Conservation (phyloP, 1,140 invertebrate species). For the Oreohelix idahoensis region DNA sequence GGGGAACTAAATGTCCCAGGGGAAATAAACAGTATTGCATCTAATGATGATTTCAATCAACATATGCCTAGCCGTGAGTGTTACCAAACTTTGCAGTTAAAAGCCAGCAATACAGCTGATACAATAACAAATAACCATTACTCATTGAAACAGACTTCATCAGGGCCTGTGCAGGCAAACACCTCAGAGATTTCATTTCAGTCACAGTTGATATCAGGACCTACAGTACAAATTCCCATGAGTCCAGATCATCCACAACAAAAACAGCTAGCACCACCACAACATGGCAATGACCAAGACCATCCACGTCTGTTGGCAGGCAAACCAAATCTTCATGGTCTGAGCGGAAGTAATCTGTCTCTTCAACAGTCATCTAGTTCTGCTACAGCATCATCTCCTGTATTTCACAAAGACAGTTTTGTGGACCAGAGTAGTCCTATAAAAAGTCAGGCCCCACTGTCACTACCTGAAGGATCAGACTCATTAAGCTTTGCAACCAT, state of each 20-base stretch:
- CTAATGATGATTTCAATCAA: conserved; percentile 30
- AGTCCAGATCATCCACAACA: neutral
- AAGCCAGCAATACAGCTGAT: neutral
- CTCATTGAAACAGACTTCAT: neutral
- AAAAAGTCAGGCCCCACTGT: conserved; percentile 43
- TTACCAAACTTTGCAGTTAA: neutral
- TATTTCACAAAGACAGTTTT: conserved; percentile 55
- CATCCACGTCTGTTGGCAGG: conserved; percentile 16
- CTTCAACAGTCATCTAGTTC: conserved; percentile 34
- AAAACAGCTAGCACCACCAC: neutral
- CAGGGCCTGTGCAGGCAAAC: neutral
- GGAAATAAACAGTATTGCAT: neutral
- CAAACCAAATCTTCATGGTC: neutral
- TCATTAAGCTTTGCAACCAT: neutral
- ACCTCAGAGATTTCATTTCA: neutral
- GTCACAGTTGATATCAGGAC: neutral
- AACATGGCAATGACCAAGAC: neutral
- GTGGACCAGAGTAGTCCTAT: conserved; percentile 64
- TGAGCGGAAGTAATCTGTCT: conserved; percentile 3
- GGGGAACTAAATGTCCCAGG: neutral
- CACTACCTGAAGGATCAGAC: conserved; percentile 23
- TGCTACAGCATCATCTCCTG: conserved; percentile 52
- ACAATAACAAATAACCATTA: neutral
- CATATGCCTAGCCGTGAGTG: conserved; percentile 5
- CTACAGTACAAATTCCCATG: neutral